Evolutionary conservation across 2,888 invertebrate species (phyloP).

Genomic region (Bursaphelenchus okinawaensis): DNA sequence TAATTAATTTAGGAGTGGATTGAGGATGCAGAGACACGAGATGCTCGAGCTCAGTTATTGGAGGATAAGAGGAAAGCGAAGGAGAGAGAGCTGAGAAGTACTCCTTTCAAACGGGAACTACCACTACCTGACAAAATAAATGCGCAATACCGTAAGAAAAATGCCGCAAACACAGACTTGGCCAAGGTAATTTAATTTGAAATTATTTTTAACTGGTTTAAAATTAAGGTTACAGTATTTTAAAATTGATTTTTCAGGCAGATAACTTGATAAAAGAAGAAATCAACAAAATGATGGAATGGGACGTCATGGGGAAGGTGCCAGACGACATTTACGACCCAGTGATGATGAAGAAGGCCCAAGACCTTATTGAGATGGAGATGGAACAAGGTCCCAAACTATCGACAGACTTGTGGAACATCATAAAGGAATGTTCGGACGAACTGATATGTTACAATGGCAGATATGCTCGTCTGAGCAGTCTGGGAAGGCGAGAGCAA

Average conservation of each 20-base stretch:
- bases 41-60: slow-evolving; percentile 56
- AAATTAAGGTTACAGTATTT: background rate
- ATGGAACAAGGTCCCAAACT: slow-evolving; percentile 16
- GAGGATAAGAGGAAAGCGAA: slow-evolving; percentile 39
- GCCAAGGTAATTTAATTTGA: slow-evolving; percentile 31
- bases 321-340: slow-evolving; percentile 35
- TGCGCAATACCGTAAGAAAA: slow-evolving; percentile 35
- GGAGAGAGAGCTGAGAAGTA: slow-evolving; percentile 29
- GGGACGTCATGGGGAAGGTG: slow-evolving; percentile 44
- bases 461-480: slow-evolving; percentile 44
- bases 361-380: slow-evolving; percentile 30
- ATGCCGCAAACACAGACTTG: slow-evolving; percentile 33
- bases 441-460: slow-evolving; percentile 42
- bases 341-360: slow-evolving; percentile 39
- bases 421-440: slow-evolving; percentile 43
- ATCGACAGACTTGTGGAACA: slow-evolving; percentile 44
- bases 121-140: slow-evolving; percentile 49
- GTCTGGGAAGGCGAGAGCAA: slow-evolving; percentile 43
- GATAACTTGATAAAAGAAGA: slow-evolving; percentile 61
- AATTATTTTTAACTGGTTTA: slow-evolving; percentile 4
- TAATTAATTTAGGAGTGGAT: slow-evolving; percentile 41
- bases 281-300: slow-evolving; percentile 49
- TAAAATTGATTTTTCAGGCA: slow-evolving; percentile 33
- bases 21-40: slow-evolving; percentile 54
- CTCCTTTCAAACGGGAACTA: slow-evolving; percentile 45